Evolutionary conservation across 2,113 vertebrate genomes (phyloP), one percentile per base, ranked within the genome.

Genomic region (Paratilapia polleni): DNA sequence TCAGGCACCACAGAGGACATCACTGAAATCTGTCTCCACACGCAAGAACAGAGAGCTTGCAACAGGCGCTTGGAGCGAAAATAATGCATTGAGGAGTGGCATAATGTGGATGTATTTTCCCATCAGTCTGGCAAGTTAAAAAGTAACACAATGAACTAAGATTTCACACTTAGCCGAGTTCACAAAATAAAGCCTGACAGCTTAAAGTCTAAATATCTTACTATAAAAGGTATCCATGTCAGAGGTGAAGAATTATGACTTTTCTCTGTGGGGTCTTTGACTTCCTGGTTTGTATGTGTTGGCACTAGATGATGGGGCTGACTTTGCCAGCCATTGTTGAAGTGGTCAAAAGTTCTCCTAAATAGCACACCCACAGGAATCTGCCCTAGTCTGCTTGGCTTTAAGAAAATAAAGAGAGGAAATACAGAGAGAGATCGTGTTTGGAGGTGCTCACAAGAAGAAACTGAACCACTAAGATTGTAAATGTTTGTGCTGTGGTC

Each of bases 341-440:
- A 86, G 84, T 66, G 74, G 78, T 90, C 80, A 89, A 81, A 68
- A 49, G 80, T 73, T 82, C 79, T 84, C 82, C 59, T 82, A 87
- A 92, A 91, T 88, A 91, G 89, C 80, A 82, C 75, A 81, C 82
- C 88, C 90, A 56, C 86, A 91, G 91, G 91, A 92, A 93, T 92
- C 70, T 54, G 75, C 54, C 70, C 89, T 41, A 47, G 83, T 89
- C 83, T 88, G 61, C 54, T 90, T 79, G 79, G 64, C 77, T 90
- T 84, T 54, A 63, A 76, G 70, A 89, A 89, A 93, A 91, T 88
- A 90, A 85, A 91, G 59, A 80, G 13, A 84, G 83, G 80, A 91
- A 89, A 88, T 66, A 43, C 43, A 41, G 10, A 80, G 26, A 54
- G 78, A 59, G 64, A 49, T 66, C 41, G 38, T 62, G 61, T 85